Base-by-base conservation (phyloP, 2,113 vertebrate genomes). In the Ia io region DNA sequence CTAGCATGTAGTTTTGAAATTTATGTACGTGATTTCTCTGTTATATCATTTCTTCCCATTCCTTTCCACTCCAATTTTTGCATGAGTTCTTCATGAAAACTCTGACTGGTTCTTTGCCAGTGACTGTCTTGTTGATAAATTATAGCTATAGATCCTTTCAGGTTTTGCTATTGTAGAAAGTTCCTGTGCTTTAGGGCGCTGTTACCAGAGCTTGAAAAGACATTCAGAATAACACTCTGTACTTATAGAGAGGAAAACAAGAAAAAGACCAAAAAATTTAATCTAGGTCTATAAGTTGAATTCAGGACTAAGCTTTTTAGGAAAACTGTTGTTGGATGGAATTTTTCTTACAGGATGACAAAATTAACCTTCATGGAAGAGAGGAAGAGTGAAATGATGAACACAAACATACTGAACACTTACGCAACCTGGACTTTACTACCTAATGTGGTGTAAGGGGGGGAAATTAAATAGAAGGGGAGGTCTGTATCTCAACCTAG, bases 81-180 rank as follows among this genome's bases (percentile, higher is more conserved):
- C 35, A 82, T 32, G 44, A 74, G 5, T 90, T 90, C 22, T 90
- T 35, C 77, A 83, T 56, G 86, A 91, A 42, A 96, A 9, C 23
- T 25, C 47, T 59, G 18, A 93, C 30, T 84, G 47, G 22, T 92
- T 74, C 59, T 91, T 84, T 95, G 37, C 59, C 40, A 90, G 53
- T 56, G 35, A 91, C 40, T 94, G 40, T 96, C 65, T 95, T 80
- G 95, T 87, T 95, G 86, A 92, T 94, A 93, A 96, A 96, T 96
- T 95, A 84, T 53, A 88, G 53, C 84, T 59, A 87, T 73, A 84
- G 51, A 78, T 73, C 14, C 84, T 89, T 94, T 87, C 10, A 88
- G 42, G 16, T 7, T 94, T 20, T 93, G n/a, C 20, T 90, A 74
- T 78, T 96, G 51, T 74, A 95, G 40, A 84, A 96, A 83, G 65